Evolutionary conservation across 1,140 invertebrate species (phyloP), one percentile per base, ranked within the genome.

Genomic region (Orchesella cincta): DNA sequence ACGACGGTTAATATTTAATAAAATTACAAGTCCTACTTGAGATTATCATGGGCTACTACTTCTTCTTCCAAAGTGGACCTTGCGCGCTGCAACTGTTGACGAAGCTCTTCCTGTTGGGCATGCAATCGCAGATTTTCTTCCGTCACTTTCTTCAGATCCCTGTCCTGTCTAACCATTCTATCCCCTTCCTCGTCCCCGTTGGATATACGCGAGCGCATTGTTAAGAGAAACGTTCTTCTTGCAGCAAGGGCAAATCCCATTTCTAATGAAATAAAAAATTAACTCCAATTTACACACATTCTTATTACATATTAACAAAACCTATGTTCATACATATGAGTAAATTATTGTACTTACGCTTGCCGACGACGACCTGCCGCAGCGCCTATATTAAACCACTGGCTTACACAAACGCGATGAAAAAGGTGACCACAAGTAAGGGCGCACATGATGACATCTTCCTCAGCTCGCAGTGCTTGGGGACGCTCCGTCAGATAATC

Each of bases 391-490:
- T 5, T 20, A 39, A 76, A 76, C 75, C 75, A 76, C 28, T 70
- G 34, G 5, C 54, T n/a, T 1, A 76, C 39, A 36, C 75, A 76
- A 5, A 31, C 36, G 0, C 18, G 12, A 52, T 76, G 75, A 28
- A 51, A 76, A 71, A 76, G 51, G 35, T 76, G 75, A 1, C 75
- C 75, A 26, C 75, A 76, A 20, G 28, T 57, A 46, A 67, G 64
- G 3, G 75, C 75, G 16, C 70, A 20, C 2, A 70, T 23, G 14
- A 62, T 29, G 0, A 72, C 1, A 31, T 76, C 67, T 18, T 18
- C 54, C 5, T n/a, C 0, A 1, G 35, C 12, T 18, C 0, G 16
- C 31, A 76, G 51, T 0, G 34, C 64, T 39, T 76, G 62, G 0
- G 75, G 75, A 34, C 29, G 36, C 39, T 76, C 75, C 3, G 75